A percentile compares a stretch with the other conserved stretches of the same genome.
Evolutionary conservation across 2,797 vertebrate species (phyloP).

Genomic region (Peromyscus aztecus): DNA sequence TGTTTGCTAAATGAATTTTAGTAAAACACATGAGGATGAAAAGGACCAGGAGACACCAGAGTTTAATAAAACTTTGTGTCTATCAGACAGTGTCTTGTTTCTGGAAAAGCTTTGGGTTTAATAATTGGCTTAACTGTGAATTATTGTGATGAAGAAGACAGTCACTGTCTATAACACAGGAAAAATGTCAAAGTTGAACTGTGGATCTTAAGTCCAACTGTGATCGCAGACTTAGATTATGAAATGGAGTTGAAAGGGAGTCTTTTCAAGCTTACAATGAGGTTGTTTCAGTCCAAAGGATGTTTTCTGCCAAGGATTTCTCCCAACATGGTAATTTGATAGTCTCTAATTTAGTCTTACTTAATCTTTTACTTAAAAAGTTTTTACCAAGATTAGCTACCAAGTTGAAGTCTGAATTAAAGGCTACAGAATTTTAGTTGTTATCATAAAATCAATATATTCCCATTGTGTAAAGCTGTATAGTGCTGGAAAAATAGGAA

Average conservation of each 20-base stretch:
- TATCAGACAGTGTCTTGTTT: constrained; percentile 64
- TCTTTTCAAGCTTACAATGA: constrained; percentile 75
- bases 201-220: constrained; percentile 52
- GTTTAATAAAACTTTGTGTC: constrained; percentile 60
- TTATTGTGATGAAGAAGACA: constrained; percentile 36
- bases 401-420: constrained; percentile 43
- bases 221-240: constrained; percentile 45
- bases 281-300: constrained; percentile 64
- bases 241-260: constrained; percentile 67
- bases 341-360: constrained; percentile 37
- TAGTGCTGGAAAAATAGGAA: constrained; percentile 53
- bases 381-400: constrained; percentile 38
- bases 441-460: constrained; percentile 58
- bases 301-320: constrained; percentile 63
- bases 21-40: constrained; percentile 48
- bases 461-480: constrained; percentile 37
- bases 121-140: constrained; percentile 20
- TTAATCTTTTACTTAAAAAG: constrained; percentile 56
- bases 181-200: constrained; percentile 76
- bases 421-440: constrained; percentile 29
- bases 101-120: constrained; percentile 47
- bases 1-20: constrained; percentile 56
- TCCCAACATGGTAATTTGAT: constrained; percentile 48
- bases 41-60: constrained; percentile 30
- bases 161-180: background rate